Conservation (phyloP, 1,140 invertebrate species). For the Goniozus legneri region DNA sequence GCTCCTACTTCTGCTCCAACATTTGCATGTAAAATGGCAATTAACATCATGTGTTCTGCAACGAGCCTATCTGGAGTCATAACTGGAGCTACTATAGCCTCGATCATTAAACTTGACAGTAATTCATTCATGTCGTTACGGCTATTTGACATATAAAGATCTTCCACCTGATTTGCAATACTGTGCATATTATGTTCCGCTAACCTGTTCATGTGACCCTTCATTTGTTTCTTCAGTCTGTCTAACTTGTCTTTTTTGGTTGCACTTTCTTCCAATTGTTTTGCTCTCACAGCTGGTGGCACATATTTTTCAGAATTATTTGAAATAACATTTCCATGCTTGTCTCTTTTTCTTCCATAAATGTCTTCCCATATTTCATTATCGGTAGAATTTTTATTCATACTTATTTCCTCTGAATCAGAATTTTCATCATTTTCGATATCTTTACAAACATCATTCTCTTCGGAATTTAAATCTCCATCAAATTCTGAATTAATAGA, state of each 20-base stretch:
- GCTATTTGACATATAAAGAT: conserved; percentile 71
- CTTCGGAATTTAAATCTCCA: conserved; percentile 21
- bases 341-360: conserved; percentile 82
- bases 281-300: conserved; percentile 73
- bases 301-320: conserved; percentile 68
- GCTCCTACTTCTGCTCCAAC: conserved; percentile 87
- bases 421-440: conserved; percentile 19
- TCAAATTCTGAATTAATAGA: conserved; percentile 24
- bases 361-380: conserved; percentile 80
- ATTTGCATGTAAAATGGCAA: conserved; percentile 85
- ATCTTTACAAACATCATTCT: conserved; percentile 20
- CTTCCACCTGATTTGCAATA: conserved; percentile 72
- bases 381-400: conserved; percentile 11
- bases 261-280: conserved; percentile 49
- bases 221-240: conserved; percentile 73
- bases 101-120: conserved; percentile 66
- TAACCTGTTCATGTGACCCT: conserved; percentile 84
- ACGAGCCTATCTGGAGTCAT: conserved; percentile 75
- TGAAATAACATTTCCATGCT: conserved; percentile 71
- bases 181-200: conserved; percentile 84
- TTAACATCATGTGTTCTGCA: conserved; percentile 78
- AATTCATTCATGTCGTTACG: conserved; percentile 80
- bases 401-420: conserved; percentile 11
- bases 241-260: conserved; percentile 54
- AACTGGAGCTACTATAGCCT: conserved; percentile 62